Base-by-base conservation (phyloP, 2,888 invertebrate genomes). In the Heliconius ismenius region DNA sequence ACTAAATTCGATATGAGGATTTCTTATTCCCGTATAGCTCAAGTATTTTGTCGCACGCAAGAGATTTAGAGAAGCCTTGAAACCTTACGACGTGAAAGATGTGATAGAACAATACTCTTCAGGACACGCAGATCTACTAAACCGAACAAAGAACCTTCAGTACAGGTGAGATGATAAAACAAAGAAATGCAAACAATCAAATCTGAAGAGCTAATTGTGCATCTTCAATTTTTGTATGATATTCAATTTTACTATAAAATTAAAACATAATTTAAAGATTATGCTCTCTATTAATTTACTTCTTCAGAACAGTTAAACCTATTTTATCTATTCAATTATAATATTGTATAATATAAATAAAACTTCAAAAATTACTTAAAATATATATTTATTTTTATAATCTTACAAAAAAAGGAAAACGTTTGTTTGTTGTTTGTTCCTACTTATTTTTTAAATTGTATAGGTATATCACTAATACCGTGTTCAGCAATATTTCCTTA, bases 31-130 rank as follows among this genome's bases (percentile, higher is more conserved):
- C 91, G 93, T 95, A 91, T 95, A 96, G 96, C 95, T 98, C 92
- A 97, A 97, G 95, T 97, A 98, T 95, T 97, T 98, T 95, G 97
- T 98, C 91, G 97, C 98, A 89, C 95, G 98, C 92, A 96, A 96
- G 95, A 97, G 98, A 95, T 98, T 98, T 96, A 97, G 97, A 94
- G 98, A 98, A 95, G 98, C 98, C 87, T 95, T 98, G 92, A 97
- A 98, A 95, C 98, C 98, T 83, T 98, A 98, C 94, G 98, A 98
- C 95, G 98, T 98, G 89, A 98, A 98, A 95, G 98, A 98, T 94
- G 98, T 98, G 91, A 98, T 98, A 92, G 98, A 98, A 93, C 98
- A 98, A 94, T 98, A 98, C 95, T 97, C 97, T 80, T 97, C 97
- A 85, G 96, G 96, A 88, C 97, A 97, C 92, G 97, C 98, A 82